Evolutionary conservation across 2,888 invertebrate genomes (phyloP).

Genomic region (Zaprionus obscuricornis): DNA sequence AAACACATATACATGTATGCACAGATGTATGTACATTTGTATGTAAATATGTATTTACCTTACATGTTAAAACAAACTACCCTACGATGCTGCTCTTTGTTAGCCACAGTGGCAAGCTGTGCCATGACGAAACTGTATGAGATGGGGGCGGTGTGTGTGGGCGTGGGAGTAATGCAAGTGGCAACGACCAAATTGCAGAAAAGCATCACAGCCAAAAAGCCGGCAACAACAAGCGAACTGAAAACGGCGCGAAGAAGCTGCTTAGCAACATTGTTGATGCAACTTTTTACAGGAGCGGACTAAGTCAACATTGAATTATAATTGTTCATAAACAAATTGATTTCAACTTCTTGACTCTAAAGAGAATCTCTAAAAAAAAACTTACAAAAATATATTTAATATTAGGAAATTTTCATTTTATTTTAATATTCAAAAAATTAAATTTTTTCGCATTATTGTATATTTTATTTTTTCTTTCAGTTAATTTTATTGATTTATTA

Average conservation of each 20-base stretch:
- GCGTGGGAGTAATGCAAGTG: constrained; percentile 34
- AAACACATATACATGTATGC: constrained; percentile 2
- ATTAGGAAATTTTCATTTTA: no score
- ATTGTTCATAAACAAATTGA: no score
- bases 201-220: constrained; percentile 61
- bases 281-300: constrained; percentile 36
- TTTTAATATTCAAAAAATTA: no score
- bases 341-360: no score
- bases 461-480: no score
- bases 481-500: no score
- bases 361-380: no score
- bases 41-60: constrained; percentile 39
- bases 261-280: constrained; percentile 53
- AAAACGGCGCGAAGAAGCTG: constrained; percentile 20
- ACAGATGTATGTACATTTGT: constrained; percentile 9
- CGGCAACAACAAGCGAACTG: constrained; percentile 67
- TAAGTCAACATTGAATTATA: neutral
- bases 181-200: constrained; percentile 54
- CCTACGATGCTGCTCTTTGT: constrained; percentile 39
- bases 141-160: constrained; percentile 31
- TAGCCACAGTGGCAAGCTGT: no score
- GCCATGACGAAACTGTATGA: neutral
- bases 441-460: no score
- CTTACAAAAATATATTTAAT: no score
- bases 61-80: constrained; percentile 60